Evolutionary conservation across 2,797 vertebrate genomes (phyloP), one percentile per base, ranked within the genome.

Genomic region (Crotalus adamanteus): DNA sequence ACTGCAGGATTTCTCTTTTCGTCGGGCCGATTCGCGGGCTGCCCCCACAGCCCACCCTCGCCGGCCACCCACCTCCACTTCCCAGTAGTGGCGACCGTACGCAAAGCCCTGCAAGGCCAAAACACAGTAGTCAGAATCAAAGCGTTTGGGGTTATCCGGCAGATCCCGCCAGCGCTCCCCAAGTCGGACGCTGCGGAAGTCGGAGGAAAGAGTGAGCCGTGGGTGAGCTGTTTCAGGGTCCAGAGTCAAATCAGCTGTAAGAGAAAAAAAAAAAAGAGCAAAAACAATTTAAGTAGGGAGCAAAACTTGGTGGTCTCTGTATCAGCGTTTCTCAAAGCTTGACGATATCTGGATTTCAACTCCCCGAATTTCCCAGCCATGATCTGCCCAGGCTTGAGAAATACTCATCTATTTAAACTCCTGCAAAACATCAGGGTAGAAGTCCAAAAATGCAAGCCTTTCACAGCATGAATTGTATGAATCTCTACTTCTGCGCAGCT

Each of bases 191-290:
- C 96, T 96, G 61, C 96, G 97, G 0, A 95, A 95, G 83, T 98
- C 97, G 4, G 96, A 96, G 88, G 97, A 97, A 25, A 98, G 93
- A 94, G 95, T 95, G n/a, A 98, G 95, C 4, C 96, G 97, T 0
- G 97, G 97, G 86, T 97, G 97, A n/a, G 97, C 97, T 0, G 97
- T 98, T 57, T 96, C 96, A 0, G 97, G 97, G 92, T 98, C 97
- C 95, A 97, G 93, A 3, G 97, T 97, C 65, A 97, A 61, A 61
- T 97, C 97, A 59, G 96, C 97, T 97, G 93, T 37, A 42, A 87
- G 83, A 78, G 57, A 89, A 9, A 53, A 9, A 53, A 53, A 90
- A 8, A 42, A 6, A 42, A 28, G 4, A 42, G 3, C 56, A 59
- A 83, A 12, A 13, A 53, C 31, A 1, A 12, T 37, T 51, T 31